Evolutionary conservation across 2,888 invertebrate genomes (phyloP), one percentile per base, ranked within the genome.

Genomic region (Eupithecia tripunctaria): DNA sequence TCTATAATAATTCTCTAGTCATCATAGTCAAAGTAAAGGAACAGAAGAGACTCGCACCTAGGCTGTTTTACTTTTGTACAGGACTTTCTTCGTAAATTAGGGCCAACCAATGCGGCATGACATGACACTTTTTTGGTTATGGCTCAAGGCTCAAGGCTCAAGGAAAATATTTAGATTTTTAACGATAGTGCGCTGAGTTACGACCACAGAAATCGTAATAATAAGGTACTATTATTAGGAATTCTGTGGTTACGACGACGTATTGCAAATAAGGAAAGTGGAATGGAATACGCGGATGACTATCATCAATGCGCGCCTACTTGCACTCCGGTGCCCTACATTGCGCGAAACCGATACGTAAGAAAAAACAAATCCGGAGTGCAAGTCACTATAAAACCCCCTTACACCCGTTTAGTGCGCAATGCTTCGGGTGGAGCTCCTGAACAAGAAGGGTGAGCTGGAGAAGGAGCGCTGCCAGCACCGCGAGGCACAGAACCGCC

Each of bases 401-500:
- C 12, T 51, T 21, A 21, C 51, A 51, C 51, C 14, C 6, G 41
- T 41, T 3, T n/a, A 94, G 94, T 94, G 94, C 72, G 93, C 94
- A 1, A 82, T 93, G 85, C 87, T 94, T 0, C 87, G 94, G 56
- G 80, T 89, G 0, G 94, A 94, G 10, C 75, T 92, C 4, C 67
- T 91, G 6, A 89, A 89, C 73, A 91, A 90, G 77, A 96, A 95
- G 77, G 95, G 95, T 78, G 94, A 95, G 66, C 84, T 95, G 12
- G 96, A 96, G 74, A 95, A 95, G 66, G 95, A 95, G 81, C 82
- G 95, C 69, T 95, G 95, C 76, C 95, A 95, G 70, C 91, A 95
- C 60, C 95, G 96, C 41, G 95, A 95, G 79, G 88, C 87, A 0
- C 89, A 89, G 75, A 89, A 89, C 73, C 89, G 88, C 70, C 80